Evolutionary conservation across 2,113 vertebrate species (phyloP).

Genomic region (Xenopus laevis): DNA sequence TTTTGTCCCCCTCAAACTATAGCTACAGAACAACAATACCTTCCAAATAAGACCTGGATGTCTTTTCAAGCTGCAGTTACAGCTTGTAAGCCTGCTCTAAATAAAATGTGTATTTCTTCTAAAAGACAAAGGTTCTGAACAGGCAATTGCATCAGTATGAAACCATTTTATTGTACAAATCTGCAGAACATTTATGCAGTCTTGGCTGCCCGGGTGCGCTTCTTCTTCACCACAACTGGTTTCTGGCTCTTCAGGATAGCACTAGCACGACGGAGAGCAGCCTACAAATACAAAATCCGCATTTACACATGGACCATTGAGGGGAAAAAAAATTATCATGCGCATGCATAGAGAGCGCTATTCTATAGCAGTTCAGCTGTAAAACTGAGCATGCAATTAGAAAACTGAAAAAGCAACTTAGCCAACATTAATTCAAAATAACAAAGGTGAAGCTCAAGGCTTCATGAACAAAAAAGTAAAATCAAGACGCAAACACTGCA

Average conservation of each 20-base stretch:
- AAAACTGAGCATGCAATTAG: no score
- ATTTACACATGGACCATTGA: no score
- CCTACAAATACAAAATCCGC: constrained; percentile 52
- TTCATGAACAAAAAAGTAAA: no score
- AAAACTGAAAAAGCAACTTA: no score
- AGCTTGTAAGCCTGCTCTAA: background rate
- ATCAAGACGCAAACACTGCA: no score
- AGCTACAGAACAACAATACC: background rate
- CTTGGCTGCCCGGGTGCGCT: constrained; percentile 78
- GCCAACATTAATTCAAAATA: no score
- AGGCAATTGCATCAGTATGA: background rate
- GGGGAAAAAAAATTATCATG: no score
- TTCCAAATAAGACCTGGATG: background rate
- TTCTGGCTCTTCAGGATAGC: constrained; percentile 90
- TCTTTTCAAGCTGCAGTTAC: background rate
- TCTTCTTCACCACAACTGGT: constrained; percentile 87
- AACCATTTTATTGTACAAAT: constrained; percentile 13
- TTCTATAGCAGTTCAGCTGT: no score
- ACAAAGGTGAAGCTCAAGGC: no score
- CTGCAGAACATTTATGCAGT: constrained; percentile 61
- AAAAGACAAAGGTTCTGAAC: background rate
- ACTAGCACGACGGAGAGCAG: constrained; percentile 81
- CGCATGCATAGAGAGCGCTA: no score
- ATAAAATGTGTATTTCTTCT: background rate
- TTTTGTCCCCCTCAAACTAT: no score